Evolutionary conservation across 1,140 invertebrate genomes (phyloP).

Genomic region (Achatina immaculata): DNA sequence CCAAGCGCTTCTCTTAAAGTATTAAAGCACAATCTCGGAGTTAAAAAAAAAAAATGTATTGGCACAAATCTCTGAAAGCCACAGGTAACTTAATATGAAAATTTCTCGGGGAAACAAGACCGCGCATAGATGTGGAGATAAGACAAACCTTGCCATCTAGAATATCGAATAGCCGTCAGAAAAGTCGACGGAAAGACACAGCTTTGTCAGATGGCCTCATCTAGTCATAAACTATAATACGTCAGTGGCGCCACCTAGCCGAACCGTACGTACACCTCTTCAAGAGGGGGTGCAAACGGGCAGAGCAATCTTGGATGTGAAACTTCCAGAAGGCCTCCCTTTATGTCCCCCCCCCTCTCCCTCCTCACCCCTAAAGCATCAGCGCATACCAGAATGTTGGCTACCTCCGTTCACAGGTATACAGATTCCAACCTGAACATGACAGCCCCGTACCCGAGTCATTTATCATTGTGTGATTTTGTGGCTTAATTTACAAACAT

Average conservation of each 20-base stretch:
- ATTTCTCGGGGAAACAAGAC: neutral
- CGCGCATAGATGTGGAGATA: neutral
- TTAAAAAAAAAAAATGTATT: neutral
- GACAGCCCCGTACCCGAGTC: neutral
- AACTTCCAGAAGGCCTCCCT: neutral
- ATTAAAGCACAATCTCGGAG: no score
- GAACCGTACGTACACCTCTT: neutral
- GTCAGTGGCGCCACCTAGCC: neutral
- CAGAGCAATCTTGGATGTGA: neutral
- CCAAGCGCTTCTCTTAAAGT: no score
- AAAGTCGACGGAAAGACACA: neutral
- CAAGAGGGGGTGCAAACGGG: neutral
- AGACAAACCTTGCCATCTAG: neutral
- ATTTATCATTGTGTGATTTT: constrained; percentile 6
- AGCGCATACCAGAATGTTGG: neutral
- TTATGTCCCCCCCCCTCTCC: no score
- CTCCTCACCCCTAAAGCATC: no score
- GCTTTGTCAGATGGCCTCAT: neutral
- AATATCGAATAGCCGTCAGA: constrained; percentile 6
- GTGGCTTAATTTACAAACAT: no score
- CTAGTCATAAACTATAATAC: constrained; percentile 3
- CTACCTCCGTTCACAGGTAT: neutral
- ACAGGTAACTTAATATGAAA: neutral
- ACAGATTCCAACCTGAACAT: neutral
- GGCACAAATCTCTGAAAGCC: neutral